A percentile compares a stretch with the other conserved stretches of the same genome.
phyloP scores from a whole-genome alignment of 2,797 vertebrate species.

The Spatula versicolor region DNA sequence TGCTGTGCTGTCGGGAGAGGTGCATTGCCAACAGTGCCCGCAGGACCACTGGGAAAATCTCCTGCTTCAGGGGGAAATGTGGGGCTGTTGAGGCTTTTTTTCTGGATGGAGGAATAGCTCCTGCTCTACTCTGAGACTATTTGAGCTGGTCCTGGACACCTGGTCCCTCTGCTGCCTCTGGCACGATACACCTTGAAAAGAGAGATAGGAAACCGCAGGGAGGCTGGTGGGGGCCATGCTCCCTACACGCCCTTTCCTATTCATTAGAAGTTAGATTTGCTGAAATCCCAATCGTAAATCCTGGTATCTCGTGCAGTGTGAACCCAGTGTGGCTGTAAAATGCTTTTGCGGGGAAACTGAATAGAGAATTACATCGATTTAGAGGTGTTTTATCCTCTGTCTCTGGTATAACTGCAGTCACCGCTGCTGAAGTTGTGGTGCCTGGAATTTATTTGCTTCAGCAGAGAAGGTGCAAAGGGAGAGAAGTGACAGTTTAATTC shows the following conservation, averaged over 20 bases:
- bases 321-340: conserved; percentile 45
- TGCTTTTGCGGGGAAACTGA: conserved; percentile 27
- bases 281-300: conserved; percentile 20
- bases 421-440: conserved; percentile 21
- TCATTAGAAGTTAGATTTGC: conserved; percentile 33
- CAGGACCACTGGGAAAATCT: neutral
- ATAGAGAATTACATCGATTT: conserved; percentile 46
- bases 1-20: accelerated
- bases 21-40: neutral
- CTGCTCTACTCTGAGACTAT: neutral
- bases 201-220: neutral
- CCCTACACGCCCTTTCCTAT: neutral
- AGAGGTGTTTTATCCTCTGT: conserved; percentile 63
- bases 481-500: conserved; percentile 63
- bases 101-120: neutral
- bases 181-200: neutral
- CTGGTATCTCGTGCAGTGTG: conserved; percentile 14
- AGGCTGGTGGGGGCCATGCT: neutral
- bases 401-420: neutral
- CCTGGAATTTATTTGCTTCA: conserved; percentile 49
- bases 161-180: neutral
- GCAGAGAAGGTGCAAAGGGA: conserved; percentile 58
- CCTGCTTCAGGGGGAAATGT: neutral
- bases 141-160: neutral
- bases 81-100: neutral